Evolutionary conservation across 2,797 vertebrate species (phyloP), one percentile per base, ranked within the genome.

Genomic region (Trachops cirrhosus): DNA sequence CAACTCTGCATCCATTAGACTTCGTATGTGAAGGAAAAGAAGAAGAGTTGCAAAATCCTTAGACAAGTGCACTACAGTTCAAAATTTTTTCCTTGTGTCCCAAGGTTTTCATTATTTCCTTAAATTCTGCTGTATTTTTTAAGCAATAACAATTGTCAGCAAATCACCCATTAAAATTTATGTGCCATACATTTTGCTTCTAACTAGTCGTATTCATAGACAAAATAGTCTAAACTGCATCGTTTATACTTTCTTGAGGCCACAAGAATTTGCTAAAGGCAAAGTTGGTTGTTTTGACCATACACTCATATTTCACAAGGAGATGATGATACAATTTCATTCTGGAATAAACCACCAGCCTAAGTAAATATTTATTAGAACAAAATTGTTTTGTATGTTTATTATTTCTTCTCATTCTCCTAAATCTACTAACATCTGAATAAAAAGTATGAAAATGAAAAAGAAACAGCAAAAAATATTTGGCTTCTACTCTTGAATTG

Each of bases 171-270:
- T 93, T 95, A 95, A 89, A 96, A 95, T 93, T 57, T 91, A 92
- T 96, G 87, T 71, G 9, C 50, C 41, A 86, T 83, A 71, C 83
- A 95, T 95, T 95, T 96, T 94, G 50, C 86, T 95, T 94, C 85
- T 93, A 94, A 95, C 86, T 82, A 86, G 87, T 96, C 83, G 91
- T 93, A 90, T 96, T 96, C 94, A 95, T 64, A 88, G 85, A 92
- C 77, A 92, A 80, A 93, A 92, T 21, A 94, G 87, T 80, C 90
- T 92, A 94, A 96, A 93, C 21, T 39, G 39, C 39, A 86, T 57
- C 91, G 44, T 73, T 95, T 92, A 89, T 95, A 64, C 91, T 93
- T 97, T 89, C 91, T 89, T 86, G 41, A 85, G 48, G 80, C 54
- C 57, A 87, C 6, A 92, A 93, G 78, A 95, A 87, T 86, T 96